These are phyloP conservation scores for Sebastes aleutianus DNA, from an alignment of 2,797 vertebrate species.

Conservation along the genomic window DNA sequence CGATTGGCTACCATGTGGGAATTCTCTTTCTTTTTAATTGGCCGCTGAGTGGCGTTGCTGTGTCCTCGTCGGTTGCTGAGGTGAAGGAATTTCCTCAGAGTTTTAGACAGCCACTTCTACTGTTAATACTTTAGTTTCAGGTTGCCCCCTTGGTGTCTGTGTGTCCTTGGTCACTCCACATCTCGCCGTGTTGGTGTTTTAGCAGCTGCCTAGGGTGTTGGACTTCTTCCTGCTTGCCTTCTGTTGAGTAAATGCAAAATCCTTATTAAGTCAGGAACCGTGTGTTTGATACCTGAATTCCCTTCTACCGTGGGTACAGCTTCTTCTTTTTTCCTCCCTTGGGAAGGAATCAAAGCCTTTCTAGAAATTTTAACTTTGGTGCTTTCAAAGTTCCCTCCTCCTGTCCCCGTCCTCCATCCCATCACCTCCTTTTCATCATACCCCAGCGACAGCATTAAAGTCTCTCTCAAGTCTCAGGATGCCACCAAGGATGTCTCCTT, in stretches of 20 bases:
- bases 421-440: background rate
- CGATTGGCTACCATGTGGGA: background rate
- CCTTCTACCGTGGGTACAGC: background rate
- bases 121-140: background rate
- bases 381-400: background rate
- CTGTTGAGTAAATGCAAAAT: background rate
- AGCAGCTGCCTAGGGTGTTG: background rate
- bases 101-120: background rate
- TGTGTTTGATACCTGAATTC: background rate
- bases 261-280: background rate
- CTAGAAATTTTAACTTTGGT: background rate
- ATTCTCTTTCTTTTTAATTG: constrained; percentile 11
- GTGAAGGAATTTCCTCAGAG: background rate
- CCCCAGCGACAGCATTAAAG: background rate
- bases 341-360: constrained; percentile 13
- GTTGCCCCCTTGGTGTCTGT: background rate
- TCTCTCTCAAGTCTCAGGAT: background rate
- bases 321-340: background rate
- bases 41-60: background rate
- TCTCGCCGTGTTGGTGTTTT: background rate
- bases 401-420: background rate
- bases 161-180: background rate
- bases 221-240: background rate
- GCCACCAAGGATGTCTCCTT: background rate
- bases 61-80: background rate